Base-by-base conservation (phyloP, 2,888 invertebrate species). In the Epinotia demarniana region DNA sequence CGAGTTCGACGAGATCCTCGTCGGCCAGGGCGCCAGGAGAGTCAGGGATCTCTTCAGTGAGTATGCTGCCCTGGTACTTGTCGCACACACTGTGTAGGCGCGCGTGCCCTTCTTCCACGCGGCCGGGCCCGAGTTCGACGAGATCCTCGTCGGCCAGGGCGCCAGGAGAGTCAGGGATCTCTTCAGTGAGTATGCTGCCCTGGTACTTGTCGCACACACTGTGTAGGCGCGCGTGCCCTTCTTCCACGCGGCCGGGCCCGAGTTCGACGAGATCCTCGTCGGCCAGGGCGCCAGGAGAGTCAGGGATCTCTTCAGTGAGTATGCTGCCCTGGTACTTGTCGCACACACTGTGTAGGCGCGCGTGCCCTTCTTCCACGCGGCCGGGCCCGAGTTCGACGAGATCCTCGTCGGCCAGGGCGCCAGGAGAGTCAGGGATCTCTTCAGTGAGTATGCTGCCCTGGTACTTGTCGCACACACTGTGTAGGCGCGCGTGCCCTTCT, bases 321-420 rank as follows among this genome's bases (percentile, higher is more conserved):
- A 16, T n/a, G 23, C 9, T 58, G 1, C 18, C 46, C 46, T 39
- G 43, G 4, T 46, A 61, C 43, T 19, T 60, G n/a, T n/a, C n/a
- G n/a, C n/a, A n/a, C n/a, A n/a, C n/a, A n/a, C n/a, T n/a, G n/a
- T n/a, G n/a, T n/a, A 99, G 94, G 99, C 99, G 2, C 96, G 97
- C 57, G 99, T 99, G 61, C 99, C 99, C 0, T 99, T 99, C 95
- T 99, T 99, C 94, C 99, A 99, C 92, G 99, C 99, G 0, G 98
- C 99, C 0, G 99, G 99, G 0, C 98, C 99, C 0, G 99, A 99
- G 94, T 99, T 99, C 90, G 99, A 99, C 90, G 99, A 99, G 94
- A 97, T 99, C 61, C 95, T 99, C 71, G 99, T 99, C 5, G 99
- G 99, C 0, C 99, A 99, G 91, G 99, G 99, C 11, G 99, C 99